Evolutionary conservation across 1,140 invertebrate species (phyloP), one percentile per base, ranked within the genome.

Genomic region (Macrocentrus cingulum): DNA sequence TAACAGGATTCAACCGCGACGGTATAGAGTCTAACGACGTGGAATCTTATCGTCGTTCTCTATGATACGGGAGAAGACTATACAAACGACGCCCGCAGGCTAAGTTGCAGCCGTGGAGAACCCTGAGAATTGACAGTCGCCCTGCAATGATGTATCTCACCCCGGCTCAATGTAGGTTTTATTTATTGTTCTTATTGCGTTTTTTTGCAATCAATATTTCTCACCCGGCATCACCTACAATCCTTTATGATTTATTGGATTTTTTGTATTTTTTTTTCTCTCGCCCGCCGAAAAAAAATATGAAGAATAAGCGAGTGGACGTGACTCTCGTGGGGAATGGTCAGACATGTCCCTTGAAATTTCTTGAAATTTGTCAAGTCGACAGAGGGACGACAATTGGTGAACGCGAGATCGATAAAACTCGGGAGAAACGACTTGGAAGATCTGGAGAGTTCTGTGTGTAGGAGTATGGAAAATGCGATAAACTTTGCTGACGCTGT

Each of bases 81-180:
- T 48, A 48, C 45, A 48, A 48, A 48, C 45, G 45, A 48, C 45
- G 45, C 45, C 45, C n/a, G 23, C 45, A 48, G 45, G 45, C 25
- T 4, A 48, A n/a, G n/a, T n/a, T n/a, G n/a, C n/a, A n/a, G n/a
- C n/a, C n/a, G n/a, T n/a, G n/a, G n/a, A n/a, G n/a, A n/a, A n/a
- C n/a, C n/a, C n/a, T n/a, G n/a, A 4, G 9, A 29, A 29, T 29
- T 29, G 25, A 29, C 25, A 29, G 25, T n/a, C n/a, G n/a, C n/a
- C n/a, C n/a, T n/a, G n/a, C n/a, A n/a, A n/a, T n/a, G n/a, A n/a
- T n/a, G n/a, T n/a, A n/a, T n/a, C n/a, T n/a, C n/a, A n/a, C n/a
- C n/a, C n/a, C n/a, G n/a, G n/a, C n/a, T n/a, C n/a, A n/a, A n/a
- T n/a, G n/a, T 29, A 29, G 4, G 25, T 29, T 29, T 29, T 29